Conservation (phyloP, 2,113 vertebrate species). For the Phrynocephalus versicolor region DNA sequence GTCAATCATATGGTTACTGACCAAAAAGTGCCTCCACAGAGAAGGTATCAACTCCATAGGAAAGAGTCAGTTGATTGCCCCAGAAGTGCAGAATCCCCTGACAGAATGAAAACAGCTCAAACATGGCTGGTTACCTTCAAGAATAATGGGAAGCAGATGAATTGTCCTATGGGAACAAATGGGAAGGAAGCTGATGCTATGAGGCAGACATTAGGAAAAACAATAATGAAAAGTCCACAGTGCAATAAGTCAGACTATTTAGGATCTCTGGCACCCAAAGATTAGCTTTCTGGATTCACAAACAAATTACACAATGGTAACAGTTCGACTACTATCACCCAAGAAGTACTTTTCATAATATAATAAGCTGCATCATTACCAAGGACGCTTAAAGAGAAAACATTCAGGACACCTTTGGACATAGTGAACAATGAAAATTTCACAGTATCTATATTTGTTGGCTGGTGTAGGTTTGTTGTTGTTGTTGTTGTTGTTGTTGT, state of each 20-base stretch:
- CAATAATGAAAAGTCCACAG: slow-evolving; percentile 1
- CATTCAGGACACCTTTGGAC: not conserved
- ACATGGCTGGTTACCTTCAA: not conserved
- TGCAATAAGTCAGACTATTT: slow-evolving; percentile 12
- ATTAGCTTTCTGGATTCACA: slow-evolving; percentile 21
- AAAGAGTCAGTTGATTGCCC: not conserved
- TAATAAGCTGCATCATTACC: not conserved
- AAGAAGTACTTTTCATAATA: slow-evolving; percentile 11
- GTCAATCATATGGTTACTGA: not conserved
- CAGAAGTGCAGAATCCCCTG: not conserved
- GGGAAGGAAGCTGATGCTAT: not conserved
- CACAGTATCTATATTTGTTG: slow-evolving; percentile 30
- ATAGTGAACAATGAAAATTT: not conserved
- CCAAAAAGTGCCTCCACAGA: not conserved
- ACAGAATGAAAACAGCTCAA: not conserved
- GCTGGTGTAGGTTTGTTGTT: not conserved
- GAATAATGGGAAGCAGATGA: not conserved
- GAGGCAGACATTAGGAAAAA: slow-evolving; percentile 1
- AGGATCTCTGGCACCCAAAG: not conserved
- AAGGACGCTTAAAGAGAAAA: not conserved
- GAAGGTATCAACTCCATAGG: not conserved
- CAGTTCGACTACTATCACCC: not conserved
- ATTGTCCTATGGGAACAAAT: not conserved
- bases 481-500: too few species aligned
- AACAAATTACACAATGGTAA: slow-evolving; percentile 16